phyloP scores from a whole-genome alignment of 2,797 vertebrate genomes.

The Fratercula arctica region DNA sequence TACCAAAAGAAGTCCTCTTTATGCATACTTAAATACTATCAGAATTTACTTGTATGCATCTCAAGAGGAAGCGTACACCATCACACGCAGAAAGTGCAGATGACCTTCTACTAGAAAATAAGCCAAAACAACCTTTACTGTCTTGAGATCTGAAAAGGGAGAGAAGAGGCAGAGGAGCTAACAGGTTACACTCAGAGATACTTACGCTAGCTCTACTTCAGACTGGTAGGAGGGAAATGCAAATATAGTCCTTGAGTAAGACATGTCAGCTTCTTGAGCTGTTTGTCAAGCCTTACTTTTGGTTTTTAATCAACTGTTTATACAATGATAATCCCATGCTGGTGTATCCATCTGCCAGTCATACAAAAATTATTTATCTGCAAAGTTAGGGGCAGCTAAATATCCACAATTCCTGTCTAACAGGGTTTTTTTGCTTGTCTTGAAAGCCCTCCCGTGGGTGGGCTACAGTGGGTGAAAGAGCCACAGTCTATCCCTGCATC shows the following conservation, averaged over 20 bases:
- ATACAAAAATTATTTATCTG: neutral
- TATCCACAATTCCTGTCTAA: neutral
- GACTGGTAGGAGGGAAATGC: neutral
- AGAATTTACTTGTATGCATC: neutral
- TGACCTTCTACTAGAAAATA: neutral
- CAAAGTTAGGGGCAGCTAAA: neutral
- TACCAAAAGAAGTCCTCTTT: neutral
- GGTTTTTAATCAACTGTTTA: neutral
- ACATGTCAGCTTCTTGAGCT: neutral
- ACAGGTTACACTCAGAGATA: neutral
- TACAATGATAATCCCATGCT: neutral
- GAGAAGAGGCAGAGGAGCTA: neutral
- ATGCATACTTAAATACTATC: neutral
- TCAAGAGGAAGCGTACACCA: neutral
- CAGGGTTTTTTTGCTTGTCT: neutral
- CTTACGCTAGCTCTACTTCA: neutral
- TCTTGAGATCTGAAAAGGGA: neutral
- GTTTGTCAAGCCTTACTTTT: neutral
- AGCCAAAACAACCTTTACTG: neutral
- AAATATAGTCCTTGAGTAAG: neutral
- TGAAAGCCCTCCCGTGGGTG: neutral
- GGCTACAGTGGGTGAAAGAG: neutral
- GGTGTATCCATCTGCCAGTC: neutral
- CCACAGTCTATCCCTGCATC: neutral
- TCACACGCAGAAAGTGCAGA: neutral